phyloP scores from a whole-genome alignment of 2,888 invertebrate species.

The Plagodis pulveraria region DNA sequence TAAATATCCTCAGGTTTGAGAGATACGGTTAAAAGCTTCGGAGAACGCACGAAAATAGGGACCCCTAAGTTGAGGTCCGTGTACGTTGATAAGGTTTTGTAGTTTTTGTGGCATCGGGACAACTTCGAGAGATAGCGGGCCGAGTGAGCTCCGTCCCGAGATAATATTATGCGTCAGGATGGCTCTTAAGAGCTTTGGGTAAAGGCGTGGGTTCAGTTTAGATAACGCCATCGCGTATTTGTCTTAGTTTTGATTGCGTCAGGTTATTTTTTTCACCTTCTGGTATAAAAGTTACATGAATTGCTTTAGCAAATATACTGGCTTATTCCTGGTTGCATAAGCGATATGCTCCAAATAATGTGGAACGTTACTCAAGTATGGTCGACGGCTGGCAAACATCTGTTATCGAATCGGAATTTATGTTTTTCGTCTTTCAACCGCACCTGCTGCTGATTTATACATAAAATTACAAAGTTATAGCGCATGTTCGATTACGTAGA shows the following conservation, averaged over 20 bases:
- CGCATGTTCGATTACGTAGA: slow-evolving; percentile 44
- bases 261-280: slow-evolving; percentile 48
- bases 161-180: slow-evolving; percentile 72
- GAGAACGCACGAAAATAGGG: slow-evolving; percentile 73
- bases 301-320: slow-evolving; percentile 44
- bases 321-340: slow-evolving; percentile 68
- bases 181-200: slow-evolving; percentile 68
- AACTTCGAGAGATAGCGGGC: slow-evolving; percentile 71
- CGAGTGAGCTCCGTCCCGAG: slow-evolving; percentile 54
- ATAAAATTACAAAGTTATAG: slow-evolving; percentile 50
- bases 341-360: slow-evolving; percentile 64
- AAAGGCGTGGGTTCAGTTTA: slow-evolving; percentile 68
- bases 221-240: slow-evolving; percentile 70
- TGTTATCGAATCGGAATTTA: slow-evolving; percentile 78
- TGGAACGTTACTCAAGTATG: slow-evolving; percentile 62
- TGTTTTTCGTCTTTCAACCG: slow-evolving; percentile 75
- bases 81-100: slow-evolving; percentile 78
- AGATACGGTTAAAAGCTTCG: slow-evolving; percentile 81
- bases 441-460: slow-evolving; percentile 75
- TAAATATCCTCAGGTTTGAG: slow-evolving; percentile 71
- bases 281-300: slow-evolving; percentile 48
- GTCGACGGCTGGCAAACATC: slow-evolving; percentile 73
- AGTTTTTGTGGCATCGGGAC: slow-evolving; percentile 77
- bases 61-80: slow-evolving; percentile 80
- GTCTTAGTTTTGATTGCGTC: slow-evolving; percentile 58